Percentiles rank a stretch among this genome's conserved stretches.
Conservation (phyloP, 37 sponge, comb jelly and placozoan species). For the Hexactinellida sp. region DNA sequence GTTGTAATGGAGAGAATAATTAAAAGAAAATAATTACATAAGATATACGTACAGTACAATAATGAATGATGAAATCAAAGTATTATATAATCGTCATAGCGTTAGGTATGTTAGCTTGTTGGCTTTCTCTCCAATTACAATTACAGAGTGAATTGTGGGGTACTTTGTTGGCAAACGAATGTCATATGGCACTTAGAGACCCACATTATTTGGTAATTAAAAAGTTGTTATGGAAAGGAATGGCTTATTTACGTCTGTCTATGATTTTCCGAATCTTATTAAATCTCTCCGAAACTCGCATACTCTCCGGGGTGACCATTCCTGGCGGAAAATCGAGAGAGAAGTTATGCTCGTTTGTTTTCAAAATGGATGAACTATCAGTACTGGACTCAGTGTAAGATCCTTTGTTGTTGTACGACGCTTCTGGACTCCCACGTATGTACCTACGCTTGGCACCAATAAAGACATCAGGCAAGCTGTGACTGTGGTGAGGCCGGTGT, state of each 20-base stretch:
- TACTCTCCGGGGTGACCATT: neutral
- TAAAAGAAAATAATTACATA: neutral
- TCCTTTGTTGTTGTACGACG: neutral
- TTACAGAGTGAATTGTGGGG: no score
- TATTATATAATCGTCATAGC: neutral
- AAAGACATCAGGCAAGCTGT: neutral
- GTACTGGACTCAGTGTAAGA: neutral
- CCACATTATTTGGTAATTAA: no score
- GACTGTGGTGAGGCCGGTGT: neutral
- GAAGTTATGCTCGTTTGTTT: conserved; percentile 4
- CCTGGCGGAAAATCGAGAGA: conserved; percentile 10
- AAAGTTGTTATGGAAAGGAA: no score
- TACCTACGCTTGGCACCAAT: neutral
- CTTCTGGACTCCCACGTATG: neutral
- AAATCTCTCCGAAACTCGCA: neutral
- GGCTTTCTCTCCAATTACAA: neutral
- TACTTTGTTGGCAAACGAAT: no score
- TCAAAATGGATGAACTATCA: neutral
- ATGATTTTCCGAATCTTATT: neutral
- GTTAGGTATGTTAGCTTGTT: neutral
- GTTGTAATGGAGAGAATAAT: no score
- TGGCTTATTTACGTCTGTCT: neutral
- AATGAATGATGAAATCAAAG: neutral
- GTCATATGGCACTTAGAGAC: no score
- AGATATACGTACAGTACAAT: neutral